phyloP scores from a whole-genome alignment of 2,797 vertebrate genomes.

The Malurus splendens region DNA sequence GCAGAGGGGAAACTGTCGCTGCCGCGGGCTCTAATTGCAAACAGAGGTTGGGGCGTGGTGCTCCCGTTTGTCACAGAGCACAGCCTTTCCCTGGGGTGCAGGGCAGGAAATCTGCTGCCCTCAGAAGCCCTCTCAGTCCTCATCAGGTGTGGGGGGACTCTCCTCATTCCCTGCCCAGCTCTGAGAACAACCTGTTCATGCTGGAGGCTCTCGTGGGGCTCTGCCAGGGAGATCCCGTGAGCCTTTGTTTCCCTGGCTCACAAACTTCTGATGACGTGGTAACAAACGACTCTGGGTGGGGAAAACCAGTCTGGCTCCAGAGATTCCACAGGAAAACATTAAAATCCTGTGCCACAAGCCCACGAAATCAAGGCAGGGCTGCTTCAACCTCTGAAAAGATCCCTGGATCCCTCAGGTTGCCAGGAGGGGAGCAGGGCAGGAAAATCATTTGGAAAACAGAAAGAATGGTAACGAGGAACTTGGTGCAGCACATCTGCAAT shows the following conservation, averaged over 20 bases:
- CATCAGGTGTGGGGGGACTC: fast-evolving
- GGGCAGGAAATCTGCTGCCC: neutral
- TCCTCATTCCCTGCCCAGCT: neutral
- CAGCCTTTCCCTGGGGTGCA: fast-evolving
- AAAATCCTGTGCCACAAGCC: neutral
- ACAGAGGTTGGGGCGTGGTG: neutral
- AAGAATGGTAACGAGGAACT: fast-evolving
- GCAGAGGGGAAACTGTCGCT: neutral
- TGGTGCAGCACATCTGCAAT: fast-evolving
- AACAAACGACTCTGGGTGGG: too few relatives aligned
- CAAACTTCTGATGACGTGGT: fast-evolving
- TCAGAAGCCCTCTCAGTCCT: fast-evolving
- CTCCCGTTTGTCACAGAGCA: neutral
- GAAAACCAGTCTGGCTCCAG: neutral
- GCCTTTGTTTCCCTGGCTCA: neutral
- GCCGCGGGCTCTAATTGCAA: neutral
- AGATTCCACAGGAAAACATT: neutral
- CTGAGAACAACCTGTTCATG: fast-evolving
- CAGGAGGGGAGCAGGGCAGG: neutral
- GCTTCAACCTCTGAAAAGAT: neutral
- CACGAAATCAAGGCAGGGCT: neutral
- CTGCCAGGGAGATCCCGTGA: neutral
- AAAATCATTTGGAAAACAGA: neutral
- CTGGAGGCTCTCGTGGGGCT: fast-evolving
- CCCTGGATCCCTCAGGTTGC: fast-evolving